A percentile compares a stretch with the other conserved stretches of the same genome.
Conservation (phyloP, 2,113 vertebrate genomes). For the Rhadina sibilatrix region DNA sequence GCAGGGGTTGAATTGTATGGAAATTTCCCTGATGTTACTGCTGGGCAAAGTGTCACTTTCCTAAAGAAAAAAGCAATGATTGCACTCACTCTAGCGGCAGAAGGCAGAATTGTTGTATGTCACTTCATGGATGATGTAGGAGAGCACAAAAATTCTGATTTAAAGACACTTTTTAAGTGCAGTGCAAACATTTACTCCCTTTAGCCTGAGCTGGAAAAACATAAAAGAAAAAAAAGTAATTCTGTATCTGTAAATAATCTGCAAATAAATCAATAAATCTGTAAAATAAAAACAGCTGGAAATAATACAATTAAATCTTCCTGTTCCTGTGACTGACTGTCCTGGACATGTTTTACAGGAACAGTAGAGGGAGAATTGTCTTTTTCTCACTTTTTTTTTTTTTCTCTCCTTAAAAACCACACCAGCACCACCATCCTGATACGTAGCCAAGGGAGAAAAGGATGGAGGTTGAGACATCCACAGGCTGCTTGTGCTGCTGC, state of each 20-base stretch:
- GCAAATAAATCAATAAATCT: background rate
- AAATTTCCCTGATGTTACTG: background rate
- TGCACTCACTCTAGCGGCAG: background rate
- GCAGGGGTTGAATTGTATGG: background rate
- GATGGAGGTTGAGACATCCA: background rate
- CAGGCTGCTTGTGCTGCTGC: background rate
- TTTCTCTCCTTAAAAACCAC: background rate
- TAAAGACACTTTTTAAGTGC: background rate
- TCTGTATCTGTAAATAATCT: background rate
- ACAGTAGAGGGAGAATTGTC: background rate
- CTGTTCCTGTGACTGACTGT: background rate
- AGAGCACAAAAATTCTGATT: background rate
- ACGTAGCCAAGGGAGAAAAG: background rate
- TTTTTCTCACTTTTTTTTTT: background rate
- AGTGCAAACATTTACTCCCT: background rate
- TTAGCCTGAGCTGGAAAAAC: background rate
- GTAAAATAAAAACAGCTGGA: background rate
- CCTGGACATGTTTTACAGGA: background rate
- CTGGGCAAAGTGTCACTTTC: background rate
- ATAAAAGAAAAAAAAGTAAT: background rate
- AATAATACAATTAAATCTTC: background rate
- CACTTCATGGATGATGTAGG: accelerated
- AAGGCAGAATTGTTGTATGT: background rate
- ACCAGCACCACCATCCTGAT: background rate
- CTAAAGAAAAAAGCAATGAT: background rate